phyloP scores from a whole-genome alignment of 2,797 vertebrate species.

The Aplochiton taeniatus region DNA sequence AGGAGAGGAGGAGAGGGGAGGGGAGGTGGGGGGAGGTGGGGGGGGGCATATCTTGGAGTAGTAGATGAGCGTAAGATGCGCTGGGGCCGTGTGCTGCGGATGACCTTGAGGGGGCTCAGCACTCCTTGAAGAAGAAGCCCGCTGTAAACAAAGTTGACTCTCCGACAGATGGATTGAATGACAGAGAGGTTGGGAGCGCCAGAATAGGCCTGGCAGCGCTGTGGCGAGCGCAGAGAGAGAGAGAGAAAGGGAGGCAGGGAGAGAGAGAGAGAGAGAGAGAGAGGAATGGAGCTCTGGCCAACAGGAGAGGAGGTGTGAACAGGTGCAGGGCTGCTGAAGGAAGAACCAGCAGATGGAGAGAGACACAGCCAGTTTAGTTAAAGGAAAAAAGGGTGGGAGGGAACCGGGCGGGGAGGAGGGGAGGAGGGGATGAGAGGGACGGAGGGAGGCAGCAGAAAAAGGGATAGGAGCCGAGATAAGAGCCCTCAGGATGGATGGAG shows the following conservation, averaged over 20 bases:
- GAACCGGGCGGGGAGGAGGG: constrained; percentile 74
- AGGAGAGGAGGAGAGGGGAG: not conserved
- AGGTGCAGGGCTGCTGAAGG: constrained; percentile 99
- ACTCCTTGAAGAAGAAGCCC: constrained; percentile 98
- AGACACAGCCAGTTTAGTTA: constrained; percentile 99
- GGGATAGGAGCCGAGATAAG: constrained; percentile 86
- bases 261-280: constrained; percentile 42
- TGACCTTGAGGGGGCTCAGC: constrained; percentile 94
- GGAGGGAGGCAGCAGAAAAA: constrained; percentile 84
- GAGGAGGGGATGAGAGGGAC: constrained; percentile 85
- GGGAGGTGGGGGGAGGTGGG: not conserved
- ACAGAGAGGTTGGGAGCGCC: constrained; percentile 99
- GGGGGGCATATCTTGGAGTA: constrained; percentile 10
- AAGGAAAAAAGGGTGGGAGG: constrained; percentile 89
- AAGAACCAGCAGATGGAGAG: constrained; percentile 99
- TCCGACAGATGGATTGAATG: constrained; percentile 99
- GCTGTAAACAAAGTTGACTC: constrained; percentile 99
- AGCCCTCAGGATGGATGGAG: constrained; percentile 72
- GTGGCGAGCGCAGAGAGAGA: constrained; percentile 33
- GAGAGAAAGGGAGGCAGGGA: constrained; percentile 38
- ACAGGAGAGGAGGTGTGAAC: constrained; percentile 99
- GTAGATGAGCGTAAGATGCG: not conserved
- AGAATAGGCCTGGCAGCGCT: constrained; percentile 99
- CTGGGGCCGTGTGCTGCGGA: constrained; percentile 62
- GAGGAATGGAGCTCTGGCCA: constrained; percentile 96